phyloP scores from a whole-genome alignment of 2,797 vertebrate genomes.

The Lateolabrax maculatus region DNA sequence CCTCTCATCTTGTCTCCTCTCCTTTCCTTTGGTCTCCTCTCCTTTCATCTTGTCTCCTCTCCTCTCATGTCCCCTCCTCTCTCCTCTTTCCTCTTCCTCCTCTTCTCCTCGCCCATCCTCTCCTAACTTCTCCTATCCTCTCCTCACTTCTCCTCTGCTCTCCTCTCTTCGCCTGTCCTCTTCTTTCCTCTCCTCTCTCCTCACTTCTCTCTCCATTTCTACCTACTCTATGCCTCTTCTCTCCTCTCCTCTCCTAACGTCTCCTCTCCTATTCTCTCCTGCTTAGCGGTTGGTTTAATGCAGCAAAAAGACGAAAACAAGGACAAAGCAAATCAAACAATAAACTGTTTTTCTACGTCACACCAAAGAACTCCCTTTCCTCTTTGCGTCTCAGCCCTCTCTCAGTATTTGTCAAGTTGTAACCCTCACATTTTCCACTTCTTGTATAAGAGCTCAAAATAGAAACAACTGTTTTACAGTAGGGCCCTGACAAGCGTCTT shows the following conservation, averaged over 20 bases:
- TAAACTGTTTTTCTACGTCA: slow-evolving; percentile 28
- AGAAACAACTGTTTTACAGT: slow-evolving; percentile 69
- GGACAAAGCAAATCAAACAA: slow-evolving; percentile 42
- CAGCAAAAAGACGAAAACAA: slow-evolving; percentile 28
- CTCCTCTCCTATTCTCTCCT: slow-evolving; percentile 4
- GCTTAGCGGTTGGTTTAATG: slow-evolving; percentile 20
- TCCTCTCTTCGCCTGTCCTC: background rate
- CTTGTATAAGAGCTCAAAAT: slow-evolving; percentile 60
- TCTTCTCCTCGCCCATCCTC: background rate
- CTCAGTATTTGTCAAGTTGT: slow-evolving; percentile 47
- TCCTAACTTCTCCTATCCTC: background rate
- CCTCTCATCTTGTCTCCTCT: background rate
- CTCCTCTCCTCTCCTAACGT: background rate
- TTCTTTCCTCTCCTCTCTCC: background rate
- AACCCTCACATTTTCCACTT: slow-evolving; percentile 48
- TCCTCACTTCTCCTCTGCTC: background rate
- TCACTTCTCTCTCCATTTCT: too few species aligned
- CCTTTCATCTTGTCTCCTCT: background rate
- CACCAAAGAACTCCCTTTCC: slow-evolving; percentile 28
- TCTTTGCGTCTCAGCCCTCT: slow-evolving; percentile 14
- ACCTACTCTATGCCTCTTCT: too few species aligned
- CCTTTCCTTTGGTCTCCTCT: background rate
- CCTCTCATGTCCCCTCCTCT: background rate
- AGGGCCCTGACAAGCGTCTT: slow-evolving; percentile 62
- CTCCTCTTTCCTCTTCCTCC: background rate